A percentile compares a stretch with the other conserved stretches of the same genome.
phyloP scores from a whole-genome alignment of 2,113 vertebrate species.

The Gasterosteus nipponicus region DNA sequence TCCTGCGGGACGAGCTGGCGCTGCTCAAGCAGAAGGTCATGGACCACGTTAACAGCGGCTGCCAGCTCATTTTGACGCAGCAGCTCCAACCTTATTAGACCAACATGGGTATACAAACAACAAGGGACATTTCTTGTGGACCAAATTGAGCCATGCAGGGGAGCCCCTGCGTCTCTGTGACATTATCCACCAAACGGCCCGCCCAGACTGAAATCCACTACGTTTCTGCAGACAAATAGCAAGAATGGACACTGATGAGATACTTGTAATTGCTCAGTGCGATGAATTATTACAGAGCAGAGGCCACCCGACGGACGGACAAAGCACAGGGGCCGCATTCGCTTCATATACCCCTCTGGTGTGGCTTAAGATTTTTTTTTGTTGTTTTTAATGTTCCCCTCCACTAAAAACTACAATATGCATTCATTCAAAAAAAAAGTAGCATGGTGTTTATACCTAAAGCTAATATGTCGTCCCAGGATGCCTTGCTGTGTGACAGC shows the following conservation, averaged over 20 bases:
- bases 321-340: conserved; percentile 29
- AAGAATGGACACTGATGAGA: conserved; percentile 18
- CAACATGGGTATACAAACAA: background rate
- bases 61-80: conserved; percentile 97
- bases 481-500: conserved; percentile 27
- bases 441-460: conserved; percentile 4
- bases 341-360: conserved; percentile 19
- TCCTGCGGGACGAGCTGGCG: conserved; percentile 97
- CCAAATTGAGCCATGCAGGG: conserved; percentile 62
- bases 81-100: conserved; percentile 95
- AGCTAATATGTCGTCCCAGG: conserved; percentile 2
- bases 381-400: background rate
- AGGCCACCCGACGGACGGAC: conserved; percentile 28
- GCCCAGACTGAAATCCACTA: conserved; percentile 37
- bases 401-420: conserved; percentile 13
- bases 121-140: conserved; percentile 63
- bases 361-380: background rate
- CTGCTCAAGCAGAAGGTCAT: conserved; percentile 99
- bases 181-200: conserved; percentile 33
- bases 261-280: conserved; percentile 14
- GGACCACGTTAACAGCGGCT: conserved; percentile 99
- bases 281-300: conserved; percentile 10
- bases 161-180: conserved; percentile 17
- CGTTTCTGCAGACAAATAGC: conserved; percentile 24
- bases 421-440: background rate